Base-by-base conservation (phyloP, 2,888 invertebrate genomes). In the Leptopilina drosophilae region DNA sequence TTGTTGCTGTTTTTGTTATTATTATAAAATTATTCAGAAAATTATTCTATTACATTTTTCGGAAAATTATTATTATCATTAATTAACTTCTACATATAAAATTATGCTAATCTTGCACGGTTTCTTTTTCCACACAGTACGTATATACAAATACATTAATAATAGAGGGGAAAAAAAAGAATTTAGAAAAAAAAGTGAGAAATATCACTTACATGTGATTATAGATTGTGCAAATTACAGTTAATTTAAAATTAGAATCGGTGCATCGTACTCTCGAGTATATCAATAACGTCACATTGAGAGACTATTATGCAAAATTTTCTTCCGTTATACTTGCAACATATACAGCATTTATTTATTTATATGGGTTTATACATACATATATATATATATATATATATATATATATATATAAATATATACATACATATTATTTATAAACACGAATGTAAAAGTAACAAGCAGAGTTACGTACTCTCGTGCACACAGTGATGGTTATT, bases 271-370 rank as follows among this genome's bases (percentile, higher is more conserved):
- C 59, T 46, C 9, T 46, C 8, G 20, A 0, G 59, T 15, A 15
- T 59, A 59, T 59, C 79, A 20, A 46, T 15, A 11, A 46, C 49
- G 46, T 49, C 20, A 20, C 67, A 49, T 20, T 12, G 33, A 33
- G 49, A 15, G 49, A 49, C 49, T 20, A 67, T 46, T 67, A 67
- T 67, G 67, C 15, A 67, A 67, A 67, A 15, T 69, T 69, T 26
- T 69, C 33, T 78, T 67, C 78, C 76, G 64, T 76, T 76, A 73
- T 76, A 12, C 12, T 26, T 62, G 15, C 42, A 56, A 62, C 33
- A 33, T 33, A 4, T 33, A 33, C 42, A 56, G 49, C 33, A 33
- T 33, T 33, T 33, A 33, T 33, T 33, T 33, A 33, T 33, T 33
- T 33, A 33, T 33, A 33, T 33, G 33, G 33, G 33, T 33, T 4